Evolutionary conservation across 2,888 invertebrate species (phyloP), one percentile per base, ranked within the genome.

Genomic region (Cenopis cana): DNA sequence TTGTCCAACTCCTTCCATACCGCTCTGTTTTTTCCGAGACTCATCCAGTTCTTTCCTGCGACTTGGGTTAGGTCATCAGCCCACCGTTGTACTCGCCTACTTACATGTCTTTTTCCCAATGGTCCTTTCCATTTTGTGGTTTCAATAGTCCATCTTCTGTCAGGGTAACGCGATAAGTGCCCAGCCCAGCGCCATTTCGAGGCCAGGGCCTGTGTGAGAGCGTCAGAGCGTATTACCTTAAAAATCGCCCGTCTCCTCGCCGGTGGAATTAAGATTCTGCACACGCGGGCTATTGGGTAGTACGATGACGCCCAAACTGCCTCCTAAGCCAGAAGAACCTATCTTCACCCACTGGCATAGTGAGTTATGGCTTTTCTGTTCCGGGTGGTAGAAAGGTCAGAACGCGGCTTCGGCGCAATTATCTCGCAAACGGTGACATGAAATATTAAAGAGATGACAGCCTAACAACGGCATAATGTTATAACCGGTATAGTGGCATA

Each of bases 371-470:
- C 50, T 17, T 50, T 50, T 17, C 18, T 1, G 10, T 18, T 50
- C 17, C 18, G 18, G 10, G 9, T 10, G n/a, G 18, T 50, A 17
- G 17, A 56, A 56, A 56, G 56, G 56, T 56, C 56, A 56, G 33
- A 56, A 11, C 36, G 8, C 36, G 18, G 36, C 36, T 57, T 18
- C 38, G 59, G 18, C 12, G 8, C 46, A 24, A 60, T 61, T 61
- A 61, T 49, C 49, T 46, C 49, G 46, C 46, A n/a, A 61, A 18
- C 17, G 29, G 17, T 61, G 61, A 49, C 61, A 33, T 49, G 61
- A 61, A 49, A 49, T 29, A 56, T 49, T 61, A 61, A 33, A 33
- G 12, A 17, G 46, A 60, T 46, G 41, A 49, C 61, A 17, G 41
- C 14, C 17, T 14, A 18, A 36, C 6, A 8, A 60, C 60, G 17